Base-by-base conservation (phyloP, 1,140 invertebrate genomes). In the Portunus trituberculatus region DNA sequence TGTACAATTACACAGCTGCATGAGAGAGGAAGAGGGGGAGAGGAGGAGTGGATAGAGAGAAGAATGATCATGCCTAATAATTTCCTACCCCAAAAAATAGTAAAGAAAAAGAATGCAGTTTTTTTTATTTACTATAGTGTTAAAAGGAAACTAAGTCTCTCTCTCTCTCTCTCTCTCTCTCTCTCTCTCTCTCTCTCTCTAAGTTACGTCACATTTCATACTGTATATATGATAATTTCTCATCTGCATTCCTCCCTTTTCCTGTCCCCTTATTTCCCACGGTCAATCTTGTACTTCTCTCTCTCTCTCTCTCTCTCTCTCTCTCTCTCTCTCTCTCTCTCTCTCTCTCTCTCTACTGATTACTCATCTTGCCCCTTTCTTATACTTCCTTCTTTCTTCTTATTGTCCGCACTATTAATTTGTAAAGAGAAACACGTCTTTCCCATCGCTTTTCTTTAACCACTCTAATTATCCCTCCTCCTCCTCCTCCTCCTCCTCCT, bases 301-400 rank as follows among this genome's bases (percentile, higher is more conserved):
- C 45, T 46, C 86, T 88, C 86, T 88, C 86, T 46, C 31, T 46
- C 86, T 88, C 86, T 46, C 86, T 46, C 45, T 31, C 25, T 88
- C 25, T 88, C 25, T 46, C 86, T 32, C 31, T 32, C 86, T n/a
- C 31, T 25, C 86, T 32, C 86, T 46, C 86, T 46, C 45, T 25
- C 25, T 88, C 45, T 46, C 86, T 88, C 28, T 88, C 31, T 20
- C 31, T 46, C 20, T 20, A 59, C 16, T 59, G 52, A 14, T 20
- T 14, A 20, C 16, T 59, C 52, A 20, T 59, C 10, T 59, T 12
- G 3, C 16, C 28, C 28, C 48, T 59, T 14, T 46, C 48, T 91
- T 20, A 29, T 28, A 29, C 48, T 20, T 59, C 20, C n/a, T 31
- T 14, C n/a, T 46, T 39, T 28, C 45, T 39, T 90, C 14, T 48